Conservation (phyloP, 2,113 vertebrate genomes). For the Eupsittula cactorum region DNA sequence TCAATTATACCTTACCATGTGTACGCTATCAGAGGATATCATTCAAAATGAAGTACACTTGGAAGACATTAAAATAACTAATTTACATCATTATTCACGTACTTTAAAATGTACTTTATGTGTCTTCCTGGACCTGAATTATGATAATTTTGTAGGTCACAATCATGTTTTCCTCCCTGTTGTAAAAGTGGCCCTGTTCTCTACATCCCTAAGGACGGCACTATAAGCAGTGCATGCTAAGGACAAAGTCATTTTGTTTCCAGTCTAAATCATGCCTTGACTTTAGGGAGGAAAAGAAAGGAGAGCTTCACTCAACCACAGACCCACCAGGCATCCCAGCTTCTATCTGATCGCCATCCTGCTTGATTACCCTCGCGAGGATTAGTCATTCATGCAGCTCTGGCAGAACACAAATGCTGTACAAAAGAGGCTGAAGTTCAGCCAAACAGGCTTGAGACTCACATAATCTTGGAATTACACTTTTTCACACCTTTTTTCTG, state of each 20-base stretch:
- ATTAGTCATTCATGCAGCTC: background rate
- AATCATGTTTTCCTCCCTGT: constrained; percentile 27
- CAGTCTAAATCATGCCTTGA: background rate
- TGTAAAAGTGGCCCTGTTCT: constrained; percentile 34
- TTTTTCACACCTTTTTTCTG: background rate
- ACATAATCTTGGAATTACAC: background rate
- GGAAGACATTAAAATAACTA: constrained; percentile 84
- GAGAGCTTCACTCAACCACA: constrained; percentile 22
- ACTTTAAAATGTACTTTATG: constrained; percentile 73
- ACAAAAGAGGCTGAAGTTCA: constrained; percentile 1
- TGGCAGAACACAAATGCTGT: background rate
- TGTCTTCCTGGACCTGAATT: constrained; percentile 67
- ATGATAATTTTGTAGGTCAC: constrained; percentile 72
- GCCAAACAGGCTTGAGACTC: background rate
- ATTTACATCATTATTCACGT: constrained; percentile 81
- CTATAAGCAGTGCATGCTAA: background rate
- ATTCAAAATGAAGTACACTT: constrained; percentile 80
- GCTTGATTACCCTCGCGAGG: background rate
- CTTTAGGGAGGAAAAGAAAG: background rate
- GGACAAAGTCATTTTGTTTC: constrained; percentile 6
- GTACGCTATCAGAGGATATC: constrained; percentile 77
- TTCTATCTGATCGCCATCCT: background rate
- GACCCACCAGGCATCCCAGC: background rate
- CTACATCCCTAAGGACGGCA: background rate
- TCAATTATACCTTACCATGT: constrained; percentile 82